Evolutionary conservation across 2,888 invertebrate genomes (phyloP), one percentile per base, ranked within the genome.

Genomic region (Lacanobia wlatinum): DNA sequence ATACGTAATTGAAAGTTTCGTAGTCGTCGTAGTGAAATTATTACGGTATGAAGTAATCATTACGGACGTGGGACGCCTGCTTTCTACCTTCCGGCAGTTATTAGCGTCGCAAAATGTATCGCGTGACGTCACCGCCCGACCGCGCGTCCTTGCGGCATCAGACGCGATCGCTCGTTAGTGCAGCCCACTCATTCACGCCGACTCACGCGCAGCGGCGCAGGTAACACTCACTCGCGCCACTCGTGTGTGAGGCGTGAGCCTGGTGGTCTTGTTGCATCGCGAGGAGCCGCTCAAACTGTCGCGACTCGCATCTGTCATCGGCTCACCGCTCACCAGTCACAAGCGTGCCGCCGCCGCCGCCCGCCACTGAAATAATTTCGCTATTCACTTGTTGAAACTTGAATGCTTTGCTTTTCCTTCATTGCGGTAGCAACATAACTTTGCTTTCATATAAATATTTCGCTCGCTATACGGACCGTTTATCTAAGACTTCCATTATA

Each of bases 131-230:
- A 70, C 38, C 18, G 52, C 52, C 21, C 6, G 12, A 10, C n/a
- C 52, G 53, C 59, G 61, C 75, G 70, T 76, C 55, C 70, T 80
- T 73, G 70, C 16, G 55, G 40, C 60, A 59, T 70, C 48, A 70
- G 62, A 59, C 38, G 23, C 43, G 61, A 67, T 71, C 55, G 43
- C 46, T 38, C 21, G 46, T 66, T 55, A 65, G 66, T 12, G 43
- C 38, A 66, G n/a, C 28, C 46, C 52, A 65, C 63, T 75, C 65
- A 58, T 66, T 67, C 56, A 34, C 34, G 34, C 34, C 70, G 72
- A 80, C 70, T 76, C 80, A 68, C 53, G 50, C 72, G 63, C 28
- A 28, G 28, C n/a, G 28, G 28, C 28, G 28, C 68, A 40, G 40
- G 43, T 16, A 21, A 46, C 34, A 21, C n/a, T 21, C 6, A 65